Conservation (phyloP, 2,113 vertebrate species). For the Tretioscincus oriximinensis region DNA sequence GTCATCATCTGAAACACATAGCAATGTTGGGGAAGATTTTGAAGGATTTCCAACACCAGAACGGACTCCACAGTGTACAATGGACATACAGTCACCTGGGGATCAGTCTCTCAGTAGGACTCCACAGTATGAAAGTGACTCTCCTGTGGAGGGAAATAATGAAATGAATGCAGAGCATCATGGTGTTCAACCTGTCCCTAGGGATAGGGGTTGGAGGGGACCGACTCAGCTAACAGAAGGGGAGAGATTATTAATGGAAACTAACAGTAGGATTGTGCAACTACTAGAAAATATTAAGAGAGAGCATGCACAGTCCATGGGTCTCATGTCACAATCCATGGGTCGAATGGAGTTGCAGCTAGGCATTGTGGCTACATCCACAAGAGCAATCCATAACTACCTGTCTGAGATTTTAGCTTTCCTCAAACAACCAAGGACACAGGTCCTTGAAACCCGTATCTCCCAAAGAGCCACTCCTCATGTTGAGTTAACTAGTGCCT, state of each 20-base stretch:
- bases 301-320: slow-evolving; percentile 74
- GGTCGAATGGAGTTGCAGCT: slow-evolving; percentile 73
- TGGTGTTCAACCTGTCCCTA: slow-evolving; percentile 73
- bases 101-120: slow-evolving; percentile 73
- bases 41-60: slow-evolving; percentile 72
- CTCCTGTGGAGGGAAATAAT: slow-evolving; percentile 74
- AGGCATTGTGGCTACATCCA: slow-evolving; percentile 75
- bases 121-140: slow-evolving; percentile 75
- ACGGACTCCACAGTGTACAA: slow-evolving; percentile 69
- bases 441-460: slow-evolving; percentile 72
- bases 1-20: slow-evolving; percentile 71
- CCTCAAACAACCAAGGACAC: slow-evolving; percentile 71
- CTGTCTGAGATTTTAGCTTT: slow-evolving; percentile 74
- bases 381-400: slow-evolving; percentile 76
- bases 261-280: slow-evolving; percentile 75
- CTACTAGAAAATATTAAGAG: slow-evolving; percentile 75
- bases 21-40: slow-evolving; percentile 74
- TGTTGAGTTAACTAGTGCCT: slow-evolving; percentile 72
- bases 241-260: slow-evolving; percentile 73
- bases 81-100: slow-evolving; percentile 70
- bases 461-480: slow-evolving; percentile 74
- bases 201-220: slow-evolving; percentile 75
- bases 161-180: slow-evolving; percentile 70
- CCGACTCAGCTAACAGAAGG: slow-evolving; percentile 72
- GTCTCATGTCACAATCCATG: slow-evolving; percentile 74